Conservation (phyloP, 2,797 vertebrate species). For the Lates japonicus region DNA sequence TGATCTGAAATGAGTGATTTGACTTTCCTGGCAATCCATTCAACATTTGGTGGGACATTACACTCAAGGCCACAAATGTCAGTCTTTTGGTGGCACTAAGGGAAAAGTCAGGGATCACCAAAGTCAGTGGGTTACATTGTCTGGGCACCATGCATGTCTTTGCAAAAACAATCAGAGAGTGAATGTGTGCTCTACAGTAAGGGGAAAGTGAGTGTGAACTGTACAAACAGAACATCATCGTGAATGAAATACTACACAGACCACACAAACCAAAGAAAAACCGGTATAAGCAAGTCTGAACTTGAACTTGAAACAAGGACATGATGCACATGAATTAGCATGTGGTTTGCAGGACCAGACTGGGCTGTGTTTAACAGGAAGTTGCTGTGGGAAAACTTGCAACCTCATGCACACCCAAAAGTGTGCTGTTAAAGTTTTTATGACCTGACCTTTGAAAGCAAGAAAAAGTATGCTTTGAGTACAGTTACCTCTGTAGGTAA, state of each 20-base stretch:
- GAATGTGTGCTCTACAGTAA: background rate
- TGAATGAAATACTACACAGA: background rate
- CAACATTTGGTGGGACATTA: background rate
- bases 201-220: background rate
- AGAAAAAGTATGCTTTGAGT: background rate
- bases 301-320: background rate
- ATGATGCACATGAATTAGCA: background rate
- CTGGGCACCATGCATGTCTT: background rate
- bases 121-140: background rate
- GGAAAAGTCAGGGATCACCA: background rate
- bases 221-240: background rate
- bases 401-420: background rate
- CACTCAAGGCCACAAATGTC: background rate
- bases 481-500: background rate
- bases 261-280: slow-evolving; percentile 1
- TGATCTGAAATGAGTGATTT: background rate
- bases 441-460: background rate
- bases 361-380: background rate
- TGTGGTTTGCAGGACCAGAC: background rate
- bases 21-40: background rate
- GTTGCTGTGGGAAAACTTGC: background rate
- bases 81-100: background rate
- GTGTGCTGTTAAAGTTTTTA: background rate
- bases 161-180: background rate
- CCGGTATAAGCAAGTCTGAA: background rate